Evolutionary conservation across 2,113 vertebrate species (phyloP), one percentile per base, ranked within the genome.

Genomic region (Triplophysa dalaica): DNA sequence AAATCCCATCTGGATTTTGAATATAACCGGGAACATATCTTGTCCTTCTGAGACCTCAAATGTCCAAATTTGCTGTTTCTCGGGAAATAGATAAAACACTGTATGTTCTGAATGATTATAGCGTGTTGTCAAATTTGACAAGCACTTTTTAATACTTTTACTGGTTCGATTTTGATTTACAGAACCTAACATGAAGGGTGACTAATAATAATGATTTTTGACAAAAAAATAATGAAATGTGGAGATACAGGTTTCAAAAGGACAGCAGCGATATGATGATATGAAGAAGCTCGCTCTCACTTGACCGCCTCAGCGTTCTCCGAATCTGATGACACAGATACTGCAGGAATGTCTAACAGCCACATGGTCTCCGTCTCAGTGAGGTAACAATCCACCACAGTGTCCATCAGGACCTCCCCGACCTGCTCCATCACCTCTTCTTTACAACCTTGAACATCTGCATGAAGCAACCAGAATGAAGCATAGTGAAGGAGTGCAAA

Each of bases 301-400:
- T 22, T 86, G 12, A 95, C 22, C 77, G 70, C 76, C 4, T 60
- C 89, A 17, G 95, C 93, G 0, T 94, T 91, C 78, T 92, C 89
- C 9, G 94, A 89, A 38, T 95, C 93, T 9, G 81, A 70, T 22
- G 95, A 94, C 81, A 94, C 8, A 13, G 86, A 78, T 14, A 83
- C 82, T n/a, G 88, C 70, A 0, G 94, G 92, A 58, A 96, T 73
- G 22, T 96, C 87, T 73, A 97, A 84, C 22, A 97, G 58, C 70
- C 87, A 91, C 29, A 96, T 64, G 1, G 84, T 95, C 79, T 94
- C 93, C 0, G 95, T 94, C 85, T 96, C 96, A 0, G 88, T 86
- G 16, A 98, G 88, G 65, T 88, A 78, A 74, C 93, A 68, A 9
- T 95, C 87, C 68, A 94, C 82, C 3, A 60, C 61, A 56, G 84